A percentile compares a stretch with the other conserved stretches of the same genome.
phyloP scores from a whole-genome alignment of 2,888 invertebrate genomes.

The Idaea dimidiata region DNA sequence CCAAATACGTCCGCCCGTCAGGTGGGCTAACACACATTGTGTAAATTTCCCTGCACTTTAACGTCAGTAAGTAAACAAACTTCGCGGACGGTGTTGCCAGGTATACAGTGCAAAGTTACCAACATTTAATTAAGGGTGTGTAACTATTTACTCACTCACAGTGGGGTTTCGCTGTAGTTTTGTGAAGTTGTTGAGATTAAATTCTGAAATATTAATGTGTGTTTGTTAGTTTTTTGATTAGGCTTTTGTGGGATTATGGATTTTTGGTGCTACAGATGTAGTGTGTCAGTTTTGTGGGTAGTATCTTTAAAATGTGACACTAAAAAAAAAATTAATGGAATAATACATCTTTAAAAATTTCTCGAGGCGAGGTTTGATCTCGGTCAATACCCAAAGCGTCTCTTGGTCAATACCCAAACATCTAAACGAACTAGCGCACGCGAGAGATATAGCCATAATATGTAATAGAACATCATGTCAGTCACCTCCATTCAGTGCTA shows the following conservation, averaged over 20 bases:
- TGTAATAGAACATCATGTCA: too few species aligned
- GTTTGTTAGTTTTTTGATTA: neutral
- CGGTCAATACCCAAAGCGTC: too few species aligned
- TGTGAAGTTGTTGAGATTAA: neutral
- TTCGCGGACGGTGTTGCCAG: conserved; percentile 18
- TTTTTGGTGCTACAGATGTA: neutral
- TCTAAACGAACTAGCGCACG: too few species aligned
- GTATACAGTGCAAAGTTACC: neutral
- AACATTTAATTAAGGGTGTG: conserved; percentile 4
- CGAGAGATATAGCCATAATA: too few species aligned
- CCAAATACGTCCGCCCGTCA: conserved; percentile 17
- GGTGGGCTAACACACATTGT: conserved; percentile 19
- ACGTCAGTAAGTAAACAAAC: conserved; percentile 25
- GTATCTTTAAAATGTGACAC: too few species aligned
- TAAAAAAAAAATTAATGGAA: too few species aligned
- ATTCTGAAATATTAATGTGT: neutral
- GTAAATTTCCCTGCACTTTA: conserved; percentile 28
- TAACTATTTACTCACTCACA: conserved; percentile 2
- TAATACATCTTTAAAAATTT: too few species aligned
- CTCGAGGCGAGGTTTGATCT: too few species aligned
- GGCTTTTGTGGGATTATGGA: neutral
- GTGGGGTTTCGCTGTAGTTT: neutral
- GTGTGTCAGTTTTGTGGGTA: neutral
- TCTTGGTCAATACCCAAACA: too few species aligned
- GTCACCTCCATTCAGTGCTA: too few species aligned